phyloP scores from a whole-genome alignment of 2,888 invertebrate species.

The Didymodactylos carnosus region DNA sequence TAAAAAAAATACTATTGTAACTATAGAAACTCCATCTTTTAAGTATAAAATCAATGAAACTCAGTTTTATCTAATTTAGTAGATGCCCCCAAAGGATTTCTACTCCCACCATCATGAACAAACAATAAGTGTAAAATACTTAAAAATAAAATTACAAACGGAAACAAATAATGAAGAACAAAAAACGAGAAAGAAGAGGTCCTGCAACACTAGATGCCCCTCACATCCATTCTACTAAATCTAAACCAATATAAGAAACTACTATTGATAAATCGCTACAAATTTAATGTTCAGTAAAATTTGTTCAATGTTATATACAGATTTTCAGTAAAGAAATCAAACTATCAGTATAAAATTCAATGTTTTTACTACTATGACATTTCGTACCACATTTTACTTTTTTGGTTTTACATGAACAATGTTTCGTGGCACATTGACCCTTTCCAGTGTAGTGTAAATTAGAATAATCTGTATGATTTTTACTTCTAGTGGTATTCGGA shows the following conservation, averaged over 20 bases:
- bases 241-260: neutral
- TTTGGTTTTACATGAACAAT: too few relatives aligned
- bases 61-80: conserved; percentile 17
- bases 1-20: conserved; percentile 40
- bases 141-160: neutral
- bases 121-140: neutral
- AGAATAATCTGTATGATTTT: too few relatives aligned
- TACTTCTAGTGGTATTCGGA: too few relatives aligned
- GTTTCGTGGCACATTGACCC: too few relatives aligned
- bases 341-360: too few relatives aligned
- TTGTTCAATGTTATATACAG: too few relatives aligned
- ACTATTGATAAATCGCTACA: neutral
- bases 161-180: neutral
- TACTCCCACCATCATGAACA: neutral
- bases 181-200: neutral
- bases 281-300: too few relatives aligned
- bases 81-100: neutral
- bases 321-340: too few relatives aligned
- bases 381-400: too few relatives aligned
- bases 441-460: too few relatives aligned
- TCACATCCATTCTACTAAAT: neutral
- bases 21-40: conserved; percentile 38
- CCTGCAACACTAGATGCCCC: neutral
- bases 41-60: conserved; percentile 20
- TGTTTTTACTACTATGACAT: too few relatives aligned